Conservation (phyloP, 2,888 invertebrate species). For the Rhagophthalmus giganteus region DNA sequence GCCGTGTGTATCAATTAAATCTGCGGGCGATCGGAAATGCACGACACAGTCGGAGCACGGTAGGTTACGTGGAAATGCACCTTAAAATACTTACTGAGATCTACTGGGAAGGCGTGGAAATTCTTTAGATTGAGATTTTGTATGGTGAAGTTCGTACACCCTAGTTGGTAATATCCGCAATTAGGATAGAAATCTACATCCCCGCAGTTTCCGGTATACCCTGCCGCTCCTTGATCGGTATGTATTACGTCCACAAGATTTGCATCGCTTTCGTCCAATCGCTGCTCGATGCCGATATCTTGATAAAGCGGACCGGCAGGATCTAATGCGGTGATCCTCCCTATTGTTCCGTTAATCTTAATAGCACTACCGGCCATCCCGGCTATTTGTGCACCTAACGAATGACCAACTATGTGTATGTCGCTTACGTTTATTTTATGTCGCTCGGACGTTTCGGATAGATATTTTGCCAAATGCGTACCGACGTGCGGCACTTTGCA, state of each 20-base stretch:
- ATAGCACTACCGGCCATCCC: slow-evolving; percentile 1
- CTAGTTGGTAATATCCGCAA: slow-evolving; percentile 10
- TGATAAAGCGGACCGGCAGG: slow-evolving; percentile 13
- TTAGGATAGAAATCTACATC: slow-evolving; percentile 14
- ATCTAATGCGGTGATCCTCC: slow-evolving; percentile 16
- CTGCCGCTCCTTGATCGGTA: slow-evolving; percentile 2
- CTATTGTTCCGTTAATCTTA: neutral
- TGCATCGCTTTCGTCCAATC: slow-evolving; percentile 10
- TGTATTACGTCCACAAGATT: slow-evolving; percentile 16
- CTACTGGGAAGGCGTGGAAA: neutral
- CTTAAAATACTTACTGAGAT: neutral
- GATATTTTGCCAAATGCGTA: neutral
- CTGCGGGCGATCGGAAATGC: no score
- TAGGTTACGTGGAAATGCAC: no score
- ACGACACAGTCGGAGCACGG: no score
- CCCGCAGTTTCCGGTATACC: slow-evolving; percentile 7
- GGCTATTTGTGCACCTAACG: slow-evolving; percentile 8
- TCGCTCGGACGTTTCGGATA: neutral
- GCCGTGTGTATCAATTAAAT: no score
- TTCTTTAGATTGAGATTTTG: neutral
- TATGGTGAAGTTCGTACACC: slow-evolving; percentile 1
- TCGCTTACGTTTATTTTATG: neutral
- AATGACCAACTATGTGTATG: slow-evolving; percentile 12
- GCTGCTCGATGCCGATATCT: neutral
- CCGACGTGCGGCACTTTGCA: neutral